Conservation (phyloP, 37 sponge, comb jelly and placozoan genomes). For the Tethya wilhelma region DNA sequence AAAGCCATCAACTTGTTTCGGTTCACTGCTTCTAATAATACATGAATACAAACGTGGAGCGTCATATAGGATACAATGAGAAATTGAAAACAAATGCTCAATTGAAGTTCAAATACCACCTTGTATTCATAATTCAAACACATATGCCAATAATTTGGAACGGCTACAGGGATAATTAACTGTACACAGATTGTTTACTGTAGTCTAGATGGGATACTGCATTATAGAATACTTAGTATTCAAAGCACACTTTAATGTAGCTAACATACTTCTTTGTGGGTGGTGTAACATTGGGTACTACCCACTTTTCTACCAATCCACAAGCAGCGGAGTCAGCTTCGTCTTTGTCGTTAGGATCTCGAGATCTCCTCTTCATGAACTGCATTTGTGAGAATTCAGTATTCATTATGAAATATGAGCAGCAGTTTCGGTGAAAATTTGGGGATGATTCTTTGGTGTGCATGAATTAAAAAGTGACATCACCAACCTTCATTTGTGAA, state of each 20-base stretch:
- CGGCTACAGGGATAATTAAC: too few species aligned
- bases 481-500: slow-evolving; percentile 73
- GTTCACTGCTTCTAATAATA: background rate
- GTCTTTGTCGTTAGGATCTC: background rate
- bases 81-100: too few species aligned
- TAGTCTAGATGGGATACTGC: too few species aligned
- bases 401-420: background rate
- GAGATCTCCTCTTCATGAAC: slow-evolving; percentile 77
- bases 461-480: background rate
- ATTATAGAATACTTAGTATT: too few species aligned
- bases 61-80: too few species aligned
- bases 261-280: background rate
- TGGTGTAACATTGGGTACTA: slow-evolving; percentile 39
- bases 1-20: slow-evolving; percentile 15
- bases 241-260: too few species aligned
- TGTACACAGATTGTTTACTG: too few species aligned
- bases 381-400: slow-evolving; percentile 9
- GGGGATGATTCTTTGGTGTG: too few species aligned
- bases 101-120: too few species aligned
- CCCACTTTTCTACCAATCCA: slow-evolving; percentile 72
- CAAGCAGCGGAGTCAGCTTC: slow-evolving; percentile 22
- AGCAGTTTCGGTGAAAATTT: too few species aligned
- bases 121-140: too few species aligned
- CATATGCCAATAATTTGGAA: too few species aligned
- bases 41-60: background rate